Evolutionary conservation across 1,140 invertebrate species (phyloP).

Genomic region (Philopotamus ludificatus): DNA sequence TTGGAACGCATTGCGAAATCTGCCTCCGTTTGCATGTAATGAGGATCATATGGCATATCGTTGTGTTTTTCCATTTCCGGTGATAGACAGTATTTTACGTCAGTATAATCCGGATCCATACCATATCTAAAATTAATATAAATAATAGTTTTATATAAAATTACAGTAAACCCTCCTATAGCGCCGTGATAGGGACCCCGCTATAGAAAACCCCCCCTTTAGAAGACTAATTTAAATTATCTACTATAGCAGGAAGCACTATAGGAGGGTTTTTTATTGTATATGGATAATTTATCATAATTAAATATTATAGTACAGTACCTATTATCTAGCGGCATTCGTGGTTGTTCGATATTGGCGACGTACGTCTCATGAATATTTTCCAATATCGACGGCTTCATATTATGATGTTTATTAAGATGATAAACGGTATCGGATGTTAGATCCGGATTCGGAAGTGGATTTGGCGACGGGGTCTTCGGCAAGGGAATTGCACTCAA

Average conservation of each 20-base stretch:
- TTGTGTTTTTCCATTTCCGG: constrained; percentile 50
- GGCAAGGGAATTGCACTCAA: constrained; percentile 55
- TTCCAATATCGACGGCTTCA: constrained; percentile 60
- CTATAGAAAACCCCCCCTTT: too few species aligned
- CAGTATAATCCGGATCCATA: constrained; percentile 48
- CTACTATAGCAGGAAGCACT: constrained; percentile 39
- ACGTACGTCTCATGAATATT: constrained; percentile 57
- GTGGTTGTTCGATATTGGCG: constrained; percentile 51
- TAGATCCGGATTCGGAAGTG: constrained; percentile 70
- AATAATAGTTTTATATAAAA: not conserved
- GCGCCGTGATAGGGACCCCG: too few species aligned
- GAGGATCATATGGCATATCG: constrained; percentile 53
- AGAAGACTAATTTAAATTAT: constrained; percentile 45
- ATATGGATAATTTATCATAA: constrained; percentile 43
- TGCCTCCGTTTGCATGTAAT: constrained; percentile 51
- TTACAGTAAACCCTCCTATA: not conserved
- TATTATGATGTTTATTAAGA: constrained; percentile 53
- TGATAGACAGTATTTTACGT: constrained; percentile 51
- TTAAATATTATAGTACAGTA: constrained; percentile 43
- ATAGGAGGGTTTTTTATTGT: too few species aligned
- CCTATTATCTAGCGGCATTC: constrained; percentile 55
- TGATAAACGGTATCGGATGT: constrained; percentile 62
- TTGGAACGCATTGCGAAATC: constrained; percentile 45
- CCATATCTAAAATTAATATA: constrained; percentile 48
- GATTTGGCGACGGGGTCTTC: constrained; percentile 68